phyloP scores from a whole-genome alignment of 2,888 invertebrate genomes.

The Allolobophora icterica region DNA sequence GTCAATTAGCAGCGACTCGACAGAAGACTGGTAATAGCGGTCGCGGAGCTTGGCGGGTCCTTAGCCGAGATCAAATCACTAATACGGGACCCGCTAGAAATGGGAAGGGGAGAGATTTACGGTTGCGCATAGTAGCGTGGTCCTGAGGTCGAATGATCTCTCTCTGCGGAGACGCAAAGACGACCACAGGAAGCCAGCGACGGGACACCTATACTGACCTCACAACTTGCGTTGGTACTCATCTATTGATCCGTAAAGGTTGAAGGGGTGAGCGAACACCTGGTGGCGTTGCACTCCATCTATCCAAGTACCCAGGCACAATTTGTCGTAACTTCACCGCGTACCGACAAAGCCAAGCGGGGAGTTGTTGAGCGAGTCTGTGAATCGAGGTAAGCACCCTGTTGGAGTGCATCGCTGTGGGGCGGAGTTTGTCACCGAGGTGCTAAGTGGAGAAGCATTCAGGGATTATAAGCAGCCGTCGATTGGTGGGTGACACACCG shows the following conservation, averaged over 20 bases:
- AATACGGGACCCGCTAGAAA: neutral
- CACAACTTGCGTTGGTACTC: neutral
- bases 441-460: constrained; percentile 7
- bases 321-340: neutral
- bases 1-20: neutral
- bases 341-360: neutral
- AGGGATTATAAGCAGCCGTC: neutral
- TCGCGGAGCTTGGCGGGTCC: neutral
- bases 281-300: neutral
- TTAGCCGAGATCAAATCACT: neutral
- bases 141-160: neutral
- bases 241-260: neutral
- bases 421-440: neutral
- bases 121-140: neutral
- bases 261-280: neutral
- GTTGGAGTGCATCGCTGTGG: neutral
- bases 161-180: neutral
- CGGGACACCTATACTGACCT: neutral
- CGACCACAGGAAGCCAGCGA: neutral
- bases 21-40: neutral
- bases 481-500: neutral
- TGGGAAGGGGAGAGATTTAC: neutral
- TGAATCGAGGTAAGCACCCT: neutral
- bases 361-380: neutral
- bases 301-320: neutral